Base-by-base conservation (phyloP, 2,113 vertebrate genomes). In the Carassius auratus region DNA sequence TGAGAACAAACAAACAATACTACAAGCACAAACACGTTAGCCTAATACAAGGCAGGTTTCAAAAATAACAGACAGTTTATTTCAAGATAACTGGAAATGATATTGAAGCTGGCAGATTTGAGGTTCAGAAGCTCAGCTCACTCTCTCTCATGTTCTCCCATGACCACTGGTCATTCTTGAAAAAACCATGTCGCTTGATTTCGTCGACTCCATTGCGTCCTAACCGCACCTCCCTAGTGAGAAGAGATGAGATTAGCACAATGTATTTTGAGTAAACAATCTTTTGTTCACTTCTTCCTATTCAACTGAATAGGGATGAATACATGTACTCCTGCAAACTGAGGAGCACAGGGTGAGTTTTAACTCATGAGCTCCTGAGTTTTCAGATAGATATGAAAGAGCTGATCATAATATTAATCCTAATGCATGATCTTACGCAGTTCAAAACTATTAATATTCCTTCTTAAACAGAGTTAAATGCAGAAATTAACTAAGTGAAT, bases 91-190 rank as follows among this genome's bases (percentile, higher is more conserved):
- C 5, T 38, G 36, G 3, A 38, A 38, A 38, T 4, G 36, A 4
- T 38, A 23, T 33, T 3, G 8, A 12, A 10, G 0, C 3, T 73
- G 26, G 23, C 8, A 52, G 57, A 62, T n/a, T 7, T 69, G 17
- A 50, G 45, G 26, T 8, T 69, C 23, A 73, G 26, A 61, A 52
- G 0, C 8, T 23, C 8, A 3, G 94, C 97, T 96, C 94, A 99
- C 98, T 97, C 17, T 99, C 97, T 94, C 98, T 92, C 84, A 99
- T 97, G 84, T 92, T 98, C 90, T 98, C 97, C 97, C 97, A 99
- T 21, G 97, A 96, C 98, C 98, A 99, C 0, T 98, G 98, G 91
- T 99, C 98, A 83, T 99, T 99, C 94, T 98, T 98, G 92, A 99
- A 99, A 94, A 99, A 99, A 45, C 96, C 95, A 88, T 99, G 98